Evolutionary conservation across 2,113 vertebrate genomes (phyloP).

Genomic region (Corythaixoides concolor): DNA sequence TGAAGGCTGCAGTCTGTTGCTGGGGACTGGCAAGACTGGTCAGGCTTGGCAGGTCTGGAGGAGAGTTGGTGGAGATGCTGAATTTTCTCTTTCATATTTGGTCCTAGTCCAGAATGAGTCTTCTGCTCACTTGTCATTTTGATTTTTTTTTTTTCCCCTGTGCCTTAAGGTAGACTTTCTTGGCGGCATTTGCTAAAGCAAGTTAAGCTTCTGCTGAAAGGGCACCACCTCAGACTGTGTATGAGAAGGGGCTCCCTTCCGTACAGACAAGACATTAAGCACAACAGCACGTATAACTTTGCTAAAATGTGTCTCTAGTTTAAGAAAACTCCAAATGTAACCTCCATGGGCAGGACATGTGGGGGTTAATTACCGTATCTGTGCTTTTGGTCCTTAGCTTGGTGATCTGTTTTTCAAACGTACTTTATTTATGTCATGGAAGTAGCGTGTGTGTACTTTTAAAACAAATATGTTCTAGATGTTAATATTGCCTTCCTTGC

Average conservation of each 20-base stretch:
- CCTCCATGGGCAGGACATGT: rapidly evolving
- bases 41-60: not conserved
- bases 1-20: not conserved
- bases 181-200: not conserved
- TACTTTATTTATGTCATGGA: not conserved
- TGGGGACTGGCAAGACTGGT: not conserved
- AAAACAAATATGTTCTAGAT: not conserved
- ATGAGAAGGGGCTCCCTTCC: not conserved
- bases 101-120: not conserved
- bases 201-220: not conserved
- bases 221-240: not conserved
- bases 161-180: not conserved
- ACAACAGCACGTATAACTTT: not conserved
- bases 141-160: rapidly evolving
- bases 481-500: not conserved
- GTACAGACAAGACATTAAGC: not conserved
- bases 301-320: not conserved
- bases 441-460: not conserved
- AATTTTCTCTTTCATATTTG: not conserved
- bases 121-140: not conserved
- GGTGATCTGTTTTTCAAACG: not conserved
- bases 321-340: not conserved
- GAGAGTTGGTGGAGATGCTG: not conserved
- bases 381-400: not conserved
- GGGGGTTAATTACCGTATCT: not conserved